Evolutionary conservation across 2,113 vertebrate species (phyloP).

Genomic region (Thinocorus orbignyianus): DNA sequence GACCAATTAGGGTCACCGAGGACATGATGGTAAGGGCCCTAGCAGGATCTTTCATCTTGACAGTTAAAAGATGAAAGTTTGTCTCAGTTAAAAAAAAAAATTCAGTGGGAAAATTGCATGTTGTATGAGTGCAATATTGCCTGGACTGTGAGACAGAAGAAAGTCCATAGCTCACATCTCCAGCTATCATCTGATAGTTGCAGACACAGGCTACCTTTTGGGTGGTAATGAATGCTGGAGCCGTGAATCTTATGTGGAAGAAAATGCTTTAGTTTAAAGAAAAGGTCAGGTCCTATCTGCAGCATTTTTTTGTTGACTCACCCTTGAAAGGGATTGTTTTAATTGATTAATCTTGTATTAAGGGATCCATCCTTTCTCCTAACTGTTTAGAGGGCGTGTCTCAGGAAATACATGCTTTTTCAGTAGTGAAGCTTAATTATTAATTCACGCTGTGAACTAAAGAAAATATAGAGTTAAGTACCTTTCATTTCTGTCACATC

Average conservation of each 20-base stretch:
- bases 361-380: not conserved
- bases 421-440: not conserved
- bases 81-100: not conserved
- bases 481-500: not conserved
- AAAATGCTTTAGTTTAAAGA: not conserved
- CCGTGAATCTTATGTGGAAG: not conserved
- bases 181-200: not conserved
- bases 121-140: not conserved
- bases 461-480: not conserved
- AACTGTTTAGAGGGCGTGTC: not conserved
- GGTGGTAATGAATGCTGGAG: not conserved
- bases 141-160: not conserved
- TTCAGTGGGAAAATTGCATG: not conserved
- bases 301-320: not conserved
- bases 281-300: not conserved
- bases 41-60: not conserved
- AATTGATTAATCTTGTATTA: not conserved
- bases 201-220: not conserved
- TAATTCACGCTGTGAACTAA: not conserved
- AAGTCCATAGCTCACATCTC: not conserved
- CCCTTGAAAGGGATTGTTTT: not conserved
- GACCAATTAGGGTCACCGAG: too few relatives aligned
- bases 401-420: not conserved
- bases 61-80: not conserved
- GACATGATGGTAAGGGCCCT: not conserved